phyloP scores from a whole-genome alignment of 2,113 vertebrate species.

The Prolemur simus region DNA sequence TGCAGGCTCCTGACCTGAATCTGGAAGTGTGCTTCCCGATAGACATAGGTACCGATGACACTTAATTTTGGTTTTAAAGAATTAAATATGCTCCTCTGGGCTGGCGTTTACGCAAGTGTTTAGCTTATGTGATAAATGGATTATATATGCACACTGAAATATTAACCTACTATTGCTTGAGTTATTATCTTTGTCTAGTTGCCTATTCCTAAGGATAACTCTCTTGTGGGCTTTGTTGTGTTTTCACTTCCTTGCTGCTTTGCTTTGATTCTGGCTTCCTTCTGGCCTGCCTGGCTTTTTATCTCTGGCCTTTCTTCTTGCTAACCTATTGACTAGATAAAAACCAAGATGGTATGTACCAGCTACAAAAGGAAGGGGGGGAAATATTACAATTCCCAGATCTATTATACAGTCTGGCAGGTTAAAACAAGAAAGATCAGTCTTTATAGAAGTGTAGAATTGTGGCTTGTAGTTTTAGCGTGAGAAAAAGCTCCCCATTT shows the following conservation, averaged over 20 bases:
- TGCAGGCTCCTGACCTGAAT: neutral
- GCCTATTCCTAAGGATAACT: neutral
- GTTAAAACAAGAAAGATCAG: neutral
- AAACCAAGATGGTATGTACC: neutral
- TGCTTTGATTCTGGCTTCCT: neutral
- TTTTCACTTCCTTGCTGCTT: neutral
- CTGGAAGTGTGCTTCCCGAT: neutral
- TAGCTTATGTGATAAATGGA: neutral
- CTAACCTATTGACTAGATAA: neutral
- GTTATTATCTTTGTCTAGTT: fast-evolving
- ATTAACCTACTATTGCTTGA: neutral
- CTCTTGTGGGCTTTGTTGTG: neutral
- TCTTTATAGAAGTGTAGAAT: neutral
- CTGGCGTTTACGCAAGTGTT: neutral
- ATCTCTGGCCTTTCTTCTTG: neutral
- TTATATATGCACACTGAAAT: neutral
- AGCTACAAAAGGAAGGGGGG: neutral
- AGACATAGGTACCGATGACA: neutral
- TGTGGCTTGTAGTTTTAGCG: neutral
- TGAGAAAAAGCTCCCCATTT: neutral
- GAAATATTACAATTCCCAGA: neutral
- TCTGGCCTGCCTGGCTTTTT: neutral
- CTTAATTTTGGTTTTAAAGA: neutral
- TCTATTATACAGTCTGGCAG: neutral
- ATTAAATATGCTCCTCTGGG: neutral